These are phyloP conservation scores for Rhinichthys osculus DNA, from an alignment of 2,797 vertebrate genomes.

Conservation along the genomic window DNA sequence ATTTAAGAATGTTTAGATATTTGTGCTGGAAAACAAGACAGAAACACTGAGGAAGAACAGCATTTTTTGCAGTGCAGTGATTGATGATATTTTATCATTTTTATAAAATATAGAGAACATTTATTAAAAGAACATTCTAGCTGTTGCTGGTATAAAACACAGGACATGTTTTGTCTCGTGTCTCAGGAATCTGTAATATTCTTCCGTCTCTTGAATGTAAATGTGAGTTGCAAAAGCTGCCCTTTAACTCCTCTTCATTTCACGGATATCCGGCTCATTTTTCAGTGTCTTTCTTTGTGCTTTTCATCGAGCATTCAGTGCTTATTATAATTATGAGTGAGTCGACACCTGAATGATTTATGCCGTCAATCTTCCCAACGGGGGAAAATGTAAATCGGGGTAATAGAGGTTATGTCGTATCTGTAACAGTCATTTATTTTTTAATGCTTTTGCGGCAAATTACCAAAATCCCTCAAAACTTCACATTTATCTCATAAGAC, in stretches of 20 bases:
- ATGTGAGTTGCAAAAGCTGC: slow-evolving; percentile 9
- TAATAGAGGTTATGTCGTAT: slow-evolving; percentile 66
- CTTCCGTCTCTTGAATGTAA: neutral
- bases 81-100: no score
- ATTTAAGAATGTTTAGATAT: no score
- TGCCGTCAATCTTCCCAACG: slow-evolving; percentile 59
- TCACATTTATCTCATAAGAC: neutral
- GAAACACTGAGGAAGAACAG: no score
- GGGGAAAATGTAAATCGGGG: slow-evolving; percentile 69
- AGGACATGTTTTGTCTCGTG: neutral
- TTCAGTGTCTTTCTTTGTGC: slow-evolving; percentile 24
- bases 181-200: neutral
- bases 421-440: slow-evolving; percentile 67
- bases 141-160: neutral
- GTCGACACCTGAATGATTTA: slow-evolving; percentile 67
- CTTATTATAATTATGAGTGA: slow-evolving; percentile 66
- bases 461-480: slow-evolving; percentile 25
- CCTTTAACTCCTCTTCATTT: slow-evolving; percentile 36
- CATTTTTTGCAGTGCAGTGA: no score
- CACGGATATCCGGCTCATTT: slow-evolving; percentile 21
- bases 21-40: no score
- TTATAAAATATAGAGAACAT: no score
- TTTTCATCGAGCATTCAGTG: neutral
- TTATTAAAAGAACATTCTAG: neutral
- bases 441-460: slow-evolving; percentile 60